Conservation (phyloP, 2,113 vertebrate genomes). For the Oxyruncus cristatus region DNA sequence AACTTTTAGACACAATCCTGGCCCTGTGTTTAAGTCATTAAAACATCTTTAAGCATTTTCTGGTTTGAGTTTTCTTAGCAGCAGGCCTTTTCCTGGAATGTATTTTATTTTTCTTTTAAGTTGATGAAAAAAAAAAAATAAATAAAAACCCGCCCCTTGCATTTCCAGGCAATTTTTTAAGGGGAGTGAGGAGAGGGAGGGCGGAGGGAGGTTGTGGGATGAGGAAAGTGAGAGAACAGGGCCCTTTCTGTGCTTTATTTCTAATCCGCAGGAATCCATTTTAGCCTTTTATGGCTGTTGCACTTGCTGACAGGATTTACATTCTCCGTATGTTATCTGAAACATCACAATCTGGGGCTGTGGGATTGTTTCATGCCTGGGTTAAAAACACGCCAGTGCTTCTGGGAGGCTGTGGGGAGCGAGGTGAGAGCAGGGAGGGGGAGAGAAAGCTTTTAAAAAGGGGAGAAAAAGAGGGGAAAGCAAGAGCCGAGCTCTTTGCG, state of each 20-base stretch:
- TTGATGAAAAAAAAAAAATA: conserved; percentile 53
- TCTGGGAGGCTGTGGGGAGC: conserved; percentile 44
- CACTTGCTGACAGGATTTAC: conserved; percentile 77
- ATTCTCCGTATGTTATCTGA: conserved; percentile 69
- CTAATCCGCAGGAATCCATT: conserved; percentile 76
- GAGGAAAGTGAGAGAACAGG: conserved; percentile 73
- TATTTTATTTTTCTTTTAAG: conserved; percentile 85
- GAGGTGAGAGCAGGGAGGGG: not conserved
- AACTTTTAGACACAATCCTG: conserved; percentile 82
- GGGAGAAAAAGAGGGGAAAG: not conserved
- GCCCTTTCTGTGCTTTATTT: conserved; percentile 76
- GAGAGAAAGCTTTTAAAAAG: not conserved
- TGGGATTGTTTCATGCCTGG: conserved; percentile 55
- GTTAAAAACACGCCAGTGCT: conserved; percentile 64
- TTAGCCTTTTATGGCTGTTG: conserved; percentile 76
- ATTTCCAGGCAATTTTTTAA: conserved; percentile 72
- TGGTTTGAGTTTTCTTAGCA: conserved; percentile 81
- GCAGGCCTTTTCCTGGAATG: conserved; percentile 80
- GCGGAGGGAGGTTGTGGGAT: conserved; percentile 37
- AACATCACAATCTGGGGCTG: conserved; percentile 49
- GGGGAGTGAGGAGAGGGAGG: conserved; percentile 25
- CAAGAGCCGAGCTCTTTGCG: not conserved
- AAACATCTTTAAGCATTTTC: conserved; percentile 85
- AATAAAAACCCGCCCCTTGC: not conserved
- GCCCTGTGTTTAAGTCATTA: conserved; percentile 87